phyloP scores from a whole-genome alignment of 1,140 invertebrate species.

The Brachionus angularis region DNA sequence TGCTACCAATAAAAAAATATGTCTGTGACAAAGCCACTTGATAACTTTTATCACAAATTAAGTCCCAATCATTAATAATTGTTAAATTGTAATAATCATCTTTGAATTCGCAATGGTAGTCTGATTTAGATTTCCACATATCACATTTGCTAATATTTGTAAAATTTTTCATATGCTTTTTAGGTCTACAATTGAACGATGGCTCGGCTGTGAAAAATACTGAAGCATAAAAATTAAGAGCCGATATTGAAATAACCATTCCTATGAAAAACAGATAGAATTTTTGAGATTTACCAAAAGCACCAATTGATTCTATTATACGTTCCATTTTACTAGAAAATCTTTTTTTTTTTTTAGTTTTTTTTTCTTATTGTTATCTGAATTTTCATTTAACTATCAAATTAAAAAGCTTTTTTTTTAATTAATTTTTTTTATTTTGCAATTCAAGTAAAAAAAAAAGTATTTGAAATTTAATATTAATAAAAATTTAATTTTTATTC shows the following conservation, averaged over 20 bases:
- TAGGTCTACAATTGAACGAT: not conserved
- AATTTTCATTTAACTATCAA: no score
- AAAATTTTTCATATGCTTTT: not conserved
- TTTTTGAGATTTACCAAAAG: conserved; percentile 19
- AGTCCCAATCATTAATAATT: conserved; percentile 1
- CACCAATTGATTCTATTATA: not conserved
- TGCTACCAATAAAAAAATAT: conserved; percentile 29
- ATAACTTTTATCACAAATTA: conserved; percentile 28
- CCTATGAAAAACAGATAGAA: conserved; percentile 20
- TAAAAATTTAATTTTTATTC: no score
- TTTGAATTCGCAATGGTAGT: not conserved
- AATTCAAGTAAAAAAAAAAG: no score
- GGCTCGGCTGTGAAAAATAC: conserved; percentile 38
- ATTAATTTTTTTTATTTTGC: no score
- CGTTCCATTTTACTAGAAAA: conserved; percentile 3
- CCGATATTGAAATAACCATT: not conserved
- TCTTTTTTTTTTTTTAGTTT: not conserved
- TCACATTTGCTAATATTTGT: conserved; percentile 1
- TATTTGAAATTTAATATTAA: no score
- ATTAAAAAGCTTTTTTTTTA: no score
- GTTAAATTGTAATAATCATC: not conserved
- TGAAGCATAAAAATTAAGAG: conserved; percentile 16
- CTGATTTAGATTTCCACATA: not conserved
- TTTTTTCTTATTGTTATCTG: not conserved
- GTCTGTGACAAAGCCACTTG: not conserved